These are phyloP conservation scores for Anhinga rufa DNA, from an alignment of 2,113 vertebrate genomes.

Conservation along the genomic window DNA sequence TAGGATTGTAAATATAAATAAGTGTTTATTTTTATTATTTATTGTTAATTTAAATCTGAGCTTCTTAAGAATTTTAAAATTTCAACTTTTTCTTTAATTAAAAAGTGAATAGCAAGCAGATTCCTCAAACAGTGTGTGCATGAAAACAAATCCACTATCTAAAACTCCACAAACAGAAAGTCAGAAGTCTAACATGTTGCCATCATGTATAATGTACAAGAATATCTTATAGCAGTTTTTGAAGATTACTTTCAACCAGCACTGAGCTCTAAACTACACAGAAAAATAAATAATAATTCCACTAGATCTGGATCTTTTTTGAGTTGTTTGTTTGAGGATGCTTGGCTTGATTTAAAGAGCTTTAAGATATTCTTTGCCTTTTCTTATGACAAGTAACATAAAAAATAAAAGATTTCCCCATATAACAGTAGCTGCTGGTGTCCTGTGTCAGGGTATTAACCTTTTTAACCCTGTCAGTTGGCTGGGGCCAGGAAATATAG, in stretches of 20 bases:
- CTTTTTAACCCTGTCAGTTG: constrained; percentile 60
- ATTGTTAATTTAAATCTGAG: background rate
- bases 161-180: background rate
- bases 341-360: background rate
- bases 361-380: background rate
- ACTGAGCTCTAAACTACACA: background rate
- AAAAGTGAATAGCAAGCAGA: background rate
- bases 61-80: background rate
- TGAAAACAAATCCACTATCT: background rate
- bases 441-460: constrained; percentile 64
- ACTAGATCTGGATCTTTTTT: background rate
- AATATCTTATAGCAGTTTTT: background rate
- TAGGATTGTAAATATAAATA: background rate
- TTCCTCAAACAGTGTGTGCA: background rate
- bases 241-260: background rate
- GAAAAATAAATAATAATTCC: background rate
- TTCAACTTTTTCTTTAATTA: background rate
- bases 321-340: background rate
- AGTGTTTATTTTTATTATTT: background rate
- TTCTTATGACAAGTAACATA: constrained; percentile 32
- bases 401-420: constrained; percentile 49
- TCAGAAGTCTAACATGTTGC: background rate
- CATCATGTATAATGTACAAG: background rate
- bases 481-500: constrained; percentile 53
- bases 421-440: constrained; percentile 51